These are phyloP conservation scores for Frankliniella fusca DNA, from an alignment of 2,888 invertebrate species.

Conservation along the genomic window DNA sequence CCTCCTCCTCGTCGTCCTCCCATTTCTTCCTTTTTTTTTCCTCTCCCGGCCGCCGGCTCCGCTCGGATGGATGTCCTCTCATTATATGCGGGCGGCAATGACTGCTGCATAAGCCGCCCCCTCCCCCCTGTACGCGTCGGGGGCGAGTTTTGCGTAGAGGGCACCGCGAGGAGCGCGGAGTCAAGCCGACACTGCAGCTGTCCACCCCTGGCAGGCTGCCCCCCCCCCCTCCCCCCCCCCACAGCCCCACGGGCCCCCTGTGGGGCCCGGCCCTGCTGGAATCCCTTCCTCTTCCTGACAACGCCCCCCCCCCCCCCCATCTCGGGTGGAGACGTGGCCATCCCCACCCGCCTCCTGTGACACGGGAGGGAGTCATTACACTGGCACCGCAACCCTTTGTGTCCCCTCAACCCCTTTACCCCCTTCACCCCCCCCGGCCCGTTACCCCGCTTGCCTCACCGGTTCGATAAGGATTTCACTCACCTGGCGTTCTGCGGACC, in stretches of 20 bases:
- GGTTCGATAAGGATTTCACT: slow-evolving; percentile 41
- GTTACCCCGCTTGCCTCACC: not conserved
- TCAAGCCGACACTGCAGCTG: too few relatives aligned
- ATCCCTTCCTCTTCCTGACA: slow-evolving; percentile 18
- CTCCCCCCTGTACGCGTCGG: too few relatives aligned
- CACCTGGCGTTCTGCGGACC: slow-evolving; percentile 86
- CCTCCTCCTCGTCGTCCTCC: too few relatives aligned
- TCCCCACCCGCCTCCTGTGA: not conserved
- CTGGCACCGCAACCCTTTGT: slow-evolving; percentile 19
- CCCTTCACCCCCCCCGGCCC: not conserved
- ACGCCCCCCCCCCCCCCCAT: not conserved
- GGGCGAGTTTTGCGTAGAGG: not conserved
- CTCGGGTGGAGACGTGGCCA: not conserved
- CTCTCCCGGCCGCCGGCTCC: too few relatives aligned
- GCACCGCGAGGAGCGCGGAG: not conserved
- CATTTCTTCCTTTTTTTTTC: too few relatives aligned
- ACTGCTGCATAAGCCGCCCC: too few relatives aligned
- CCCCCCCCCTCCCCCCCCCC: not conserved
- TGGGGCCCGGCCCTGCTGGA: not conserved
- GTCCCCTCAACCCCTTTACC: not conserved
- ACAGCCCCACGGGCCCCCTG: not conserved
- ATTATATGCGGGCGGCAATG: too few relatives aligned
- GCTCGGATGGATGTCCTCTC: too few relatives aligned
- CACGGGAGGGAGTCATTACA: slow-evolving; percentile 17
- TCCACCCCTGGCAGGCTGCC: not conserved